A percentile compares a stretch with the other conserved stretches of the same genome.
Conservation (phyloP, 2,797 vertebrate species). For the Darevskia mixta region DNA sequence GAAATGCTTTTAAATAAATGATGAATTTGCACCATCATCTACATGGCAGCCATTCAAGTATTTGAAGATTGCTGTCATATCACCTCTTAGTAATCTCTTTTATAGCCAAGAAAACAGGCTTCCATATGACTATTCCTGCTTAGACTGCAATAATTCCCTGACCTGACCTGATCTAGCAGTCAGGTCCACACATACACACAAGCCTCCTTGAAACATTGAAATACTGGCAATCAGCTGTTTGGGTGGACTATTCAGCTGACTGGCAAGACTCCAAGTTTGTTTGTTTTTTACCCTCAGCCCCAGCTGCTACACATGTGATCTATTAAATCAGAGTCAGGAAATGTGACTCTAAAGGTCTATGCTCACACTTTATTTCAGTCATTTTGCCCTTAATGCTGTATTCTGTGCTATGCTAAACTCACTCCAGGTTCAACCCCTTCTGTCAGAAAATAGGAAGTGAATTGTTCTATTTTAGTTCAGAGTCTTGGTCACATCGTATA, state of each 20-base stretch:
- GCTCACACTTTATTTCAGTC: background rate
- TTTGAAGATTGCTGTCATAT: background rate
- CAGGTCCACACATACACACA: background rate
- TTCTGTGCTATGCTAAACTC: background rate
- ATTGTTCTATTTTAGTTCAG: background rate
- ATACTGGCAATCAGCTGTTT: background rate
- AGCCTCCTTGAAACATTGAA: too few species aligned
- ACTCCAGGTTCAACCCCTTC: background rate
- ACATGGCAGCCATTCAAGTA: background rate
- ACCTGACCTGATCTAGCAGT: background rate
- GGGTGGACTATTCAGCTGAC: background rate
- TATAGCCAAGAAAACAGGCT: background rate
- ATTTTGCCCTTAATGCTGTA: background rate
- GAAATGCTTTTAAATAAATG: too few species aligned
- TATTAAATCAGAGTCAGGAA: background rate
- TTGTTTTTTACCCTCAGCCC: background rate
- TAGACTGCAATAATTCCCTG: background rate
- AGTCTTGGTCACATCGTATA: background rate
- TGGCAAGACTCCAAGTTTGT: background rate
- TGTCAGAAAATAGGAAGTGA: background rate
- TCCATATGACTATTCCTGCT: background rate
- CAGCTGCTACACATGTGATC: background rate
- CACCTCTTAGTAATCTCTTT: background rate
- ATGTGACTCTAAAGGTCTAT: background rate
- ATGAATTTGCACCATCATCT: too few species aligned